Conservation (phyloP, 2,113 vertebrate genomes). For the Pandion haliaetus region DNA sequence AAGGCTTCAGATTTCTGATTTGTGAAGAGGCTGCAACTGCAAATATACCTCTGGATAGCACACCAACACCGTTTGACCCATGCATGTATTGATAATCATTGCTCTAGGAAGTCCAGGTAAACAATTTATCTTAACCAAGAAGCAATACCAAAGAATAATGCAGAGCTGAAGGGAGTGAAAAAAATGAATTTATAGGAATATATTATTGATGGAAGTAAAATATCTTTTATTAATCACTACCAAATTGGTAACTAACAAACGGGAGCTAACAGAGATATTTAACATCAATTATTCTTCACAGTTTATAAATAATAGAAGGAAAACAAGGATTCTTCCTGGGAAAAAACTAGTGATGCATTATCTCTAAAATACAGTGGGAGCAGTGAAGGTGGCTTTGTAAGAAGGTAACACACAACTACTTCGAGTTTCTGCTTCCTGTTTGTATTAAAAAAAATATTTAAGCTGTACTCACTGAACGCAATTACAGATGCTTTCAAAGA, state of each 20-base stretch:
- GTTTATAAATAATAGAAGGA: background rate
- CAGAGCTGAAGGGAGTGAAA: background rate
- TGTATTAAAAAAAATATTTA: conserved; percentile 17
- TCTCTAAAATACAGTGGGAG: background rate
- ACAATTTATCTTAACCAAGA: background rate
- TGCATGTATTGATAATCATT: background rate
- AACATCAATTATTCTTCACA: background rate
- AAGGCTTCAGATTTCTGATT: background rate
- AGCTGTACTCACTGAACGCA: background rate
- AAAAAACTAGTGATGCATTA: background rate
- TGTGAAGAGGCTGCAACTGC: background rate
- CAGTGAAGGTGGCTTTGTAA: background rate
- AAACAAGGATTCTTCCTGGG: background rate
- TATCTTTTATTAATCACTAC: background rate
- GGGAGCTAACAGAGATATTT: background rate
- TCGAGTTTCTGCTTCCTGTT: background rate
- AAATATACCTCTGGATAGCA: background rate
- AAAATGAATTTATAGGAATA: background rate
- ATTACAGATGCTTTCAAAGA: conserved; percentile 15
- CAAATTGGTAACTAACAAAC: background rate
- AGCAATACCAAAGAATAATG: background rate
- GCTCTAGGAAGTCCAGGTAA: background rate
- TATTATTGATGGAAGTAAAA: background rate
- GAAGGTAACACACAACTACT: background rate
- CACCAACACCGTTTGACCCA: background rate